A percentile compares a stretch with the other conserved stretches of the same genome.
Conservation (phyloP, 2,113 vertebrate genomes). For the Myxocyprinus asiaticus region DNA sequence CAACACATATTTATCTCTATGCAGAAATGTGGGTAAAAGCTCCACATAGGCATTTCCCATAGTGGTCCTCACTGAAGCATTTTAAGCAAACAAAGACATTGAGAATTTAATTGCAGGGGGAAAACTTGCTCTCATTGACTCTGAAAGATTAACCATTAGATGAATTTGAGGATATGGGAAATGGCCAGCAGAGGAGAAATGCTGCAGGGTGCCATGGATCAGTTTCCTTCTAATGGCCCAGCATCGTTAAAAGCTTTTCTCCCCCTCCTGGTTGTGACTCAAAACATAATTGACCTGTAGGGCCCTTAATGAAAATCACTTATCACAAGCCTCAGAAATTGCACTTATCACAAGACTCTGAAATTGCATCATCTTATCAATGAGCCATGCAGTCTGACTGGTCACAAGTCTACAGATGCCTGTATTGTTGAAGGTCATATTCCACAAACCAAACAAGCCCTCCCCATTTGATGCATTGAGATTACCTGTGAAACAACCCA, state of each 20-base stretch:
- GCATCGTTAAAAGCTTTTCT: conserved; percentile 49
- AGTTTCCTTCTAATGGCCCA: conserved; percentile 24
- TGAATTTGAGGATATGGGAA: conserved; percentile 37
- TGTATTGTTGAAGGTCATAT: conserved; percentile 40
- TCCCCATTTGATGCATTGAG: conserved; percentile 28
- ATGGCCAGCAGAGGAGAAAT: conserved; percentile 34
- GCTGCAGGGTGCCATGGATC: conserved; percentile 34
- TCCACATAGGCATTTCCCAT: background rate
- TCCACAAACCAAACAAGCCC: conserved; percentile 29
- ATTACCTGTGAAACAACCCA: conserved; percentile 16
- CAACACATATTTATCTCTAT: conserved; percentile 7
- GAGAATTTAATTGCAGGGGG: conserved; percentile 34
- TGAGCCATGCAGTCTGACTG: conserved; percentile 18
- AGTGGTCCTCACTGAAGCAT: background rate
- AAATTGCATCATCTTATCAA: conserved; percentile 37
- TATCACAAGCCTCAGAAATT: conserved; percentile 37
- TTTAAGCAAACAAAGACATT: conserved; percentile 28
- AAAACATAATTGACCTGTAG: conserved; percentile 52
- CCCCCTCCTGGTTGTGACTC: conserved; percentile 43
- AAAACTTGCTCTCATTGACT: conserved; percentile 37
- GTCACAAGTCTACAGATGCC: conserved; percentile 31
- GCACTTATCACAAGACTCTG: conserved; percentile 38
- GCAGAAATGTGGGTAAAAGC: conserved; percentile 10
- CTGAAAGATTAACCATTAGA: conserved; percentile 47
- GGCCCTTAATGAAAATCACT: conserved; percentile 50